Percentiles rank a stretch among this genome's conserved stretches.
Evolutionary conservation across 2,888 invertebrate genomes (phyloP).

Genomic region (Muscina levida): DNA sequence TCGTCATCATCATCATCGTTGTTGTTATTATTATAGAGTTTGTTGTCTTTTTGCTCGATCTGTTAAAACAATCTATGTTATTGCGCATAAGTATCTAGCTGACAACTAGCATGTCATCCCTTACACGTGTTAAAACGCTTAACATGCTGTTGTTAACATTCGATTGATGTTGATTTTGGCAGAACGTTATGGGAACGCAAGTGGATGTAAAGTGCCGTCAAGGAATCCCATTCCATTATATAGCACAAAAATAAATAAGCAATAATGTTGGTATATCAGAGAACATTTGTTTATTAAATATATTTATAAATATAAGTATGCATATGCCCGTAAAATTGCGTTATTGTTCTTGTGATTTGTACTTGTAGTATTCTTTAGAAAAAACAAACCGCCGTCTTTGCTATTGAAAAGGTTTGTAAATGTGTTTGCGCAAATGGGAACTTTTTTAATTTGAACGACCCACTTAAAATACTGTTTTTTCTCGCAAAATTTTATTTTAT

Average conservation of each 20-base stretch:
- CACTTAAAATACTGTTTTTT: constrained; percentile 40
- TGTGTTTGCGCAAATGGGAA: constrained; percentile 37
- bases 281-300: too few species aligned
- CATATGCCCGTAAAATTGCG: not conserved
- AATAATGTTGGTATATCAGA: too few species aligned
- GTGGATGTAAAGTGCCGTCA: constrained; percentile 44
- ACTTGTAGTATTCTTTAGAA: not conserved
- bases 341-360: constrained; percentile 2
- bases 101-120: not conserved
- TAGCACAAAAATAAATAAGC: constrained; percentile 37
- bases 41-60: too few species aligned
- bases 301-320: not conserved
- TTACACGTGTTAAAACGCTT: constrained; percentile 23
- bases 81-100: too few species aligned
- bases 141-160: not conserved
- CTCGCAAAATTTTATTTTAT: not conserved
- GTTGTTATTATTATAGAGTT: not conserved
- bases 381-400: constrained; percentile 43
- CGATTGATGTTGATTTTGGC: not conserved
- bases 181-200: too few species aligned
- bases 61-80: constrained; percentile 18
- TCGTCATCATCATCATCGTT: constrained; percentile 4
- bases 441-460: constrained; percentile 50
- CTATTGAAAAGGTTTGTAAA: constrained; percentile 26
- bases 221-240: constrained; percentile 22